phyloP scores from a whole-genome alignment of 2,113 vertebrate species.

The Corythaeola cristata region DNA sequence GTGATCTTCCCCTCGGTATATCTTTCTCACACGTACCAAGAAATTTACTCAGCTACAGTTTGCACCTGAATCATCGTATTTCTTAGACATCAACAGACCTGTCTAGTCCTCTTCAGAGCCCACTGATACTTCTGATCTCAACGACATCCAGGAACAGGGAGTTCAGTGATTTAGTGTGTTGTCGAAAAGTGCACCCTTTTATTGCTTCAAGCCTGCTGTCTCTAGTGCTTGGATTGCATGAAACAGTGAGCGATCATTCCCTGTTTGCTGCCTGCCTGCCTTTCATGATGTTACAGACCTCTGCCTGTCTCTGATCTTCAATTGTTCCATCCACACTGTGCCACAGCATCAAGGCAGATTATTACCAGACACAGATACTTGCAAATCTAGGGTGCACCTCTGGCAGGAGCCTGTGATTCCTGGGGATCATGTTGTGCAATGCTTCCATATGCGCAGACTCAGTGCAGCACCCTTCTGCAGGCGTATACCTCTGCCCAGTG shows the following conservation, averaged over 20 bases:
- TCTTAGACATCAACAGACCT: not conserved
- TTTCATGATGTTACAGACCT: not conserved
- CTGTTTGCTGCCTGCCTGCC: not conserved
- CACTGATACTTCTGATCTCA: not conserved
- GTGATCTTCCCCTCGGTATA: not conserved
- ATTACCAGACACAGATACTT: not conserved
- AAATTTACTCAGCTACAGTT: not conserved
- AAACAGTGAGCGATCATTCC: not conserved
- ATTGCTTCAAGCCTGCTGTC: not conserved
- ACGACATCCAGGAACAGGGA: not conserved
- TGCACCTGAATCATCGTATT: not conserved
- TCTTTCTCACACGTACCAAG: not conserved
- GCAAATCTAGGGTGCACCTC: not conserved
- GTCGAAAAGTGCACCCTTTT: slow-evolving; percentile 24
- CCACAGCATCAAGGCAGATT: not conserved
- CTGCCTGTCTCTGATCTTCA: not conserved
- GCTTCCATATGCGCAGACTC: not conserved
- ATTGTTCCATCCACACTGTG: not conserved
- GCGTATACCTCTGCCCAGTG: not conserved
- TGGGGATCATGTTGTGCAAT: not conserved
- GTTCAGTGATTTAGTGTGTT: not conserved
- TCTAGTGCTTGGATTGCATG: not conserved
- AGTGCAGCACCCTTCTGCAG: not conserved
- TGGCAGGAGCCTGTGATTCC: not conserved
- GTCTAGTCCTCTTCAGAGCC: not conserved